Conservation (phyloP, 2,888 invertebrate genomes). For the Alentia gelatinosa region DNA sequence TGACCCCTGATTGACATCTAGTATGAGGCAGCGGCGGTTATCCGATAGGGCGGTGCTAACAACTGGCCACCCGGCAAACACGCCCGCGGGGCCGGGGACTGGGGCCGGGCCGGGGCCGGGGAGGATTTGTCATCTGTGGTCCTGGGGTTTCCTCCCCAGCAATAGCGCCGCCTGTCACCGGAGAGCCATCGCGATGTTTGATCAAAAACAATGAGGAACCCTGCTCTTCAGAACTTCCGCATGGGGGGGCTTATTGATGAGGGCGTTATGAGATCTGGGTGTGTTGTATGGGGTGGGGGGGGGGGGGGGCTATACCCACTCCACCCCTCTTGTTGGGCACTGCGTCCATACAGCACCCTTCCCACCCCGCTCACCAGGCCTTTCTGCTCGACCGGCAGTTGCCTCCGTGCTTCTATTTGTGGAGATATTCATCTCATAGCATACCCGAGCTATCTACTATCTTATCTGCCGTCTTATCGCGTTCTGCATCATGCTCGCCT, state of each 20-base stretch:
- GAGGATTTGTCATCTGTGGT: neutral
- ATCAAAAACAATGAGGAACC: neutral
- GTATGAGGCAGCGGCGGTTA: neutral
- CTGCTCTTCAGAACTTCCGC: neutral
- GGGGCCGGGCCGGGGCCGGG: neutral
- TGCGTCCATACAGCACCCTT: too few relatives aligned
- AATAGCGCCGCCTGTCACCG: neutral
- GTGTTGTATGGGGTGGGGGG: too few relatives aligned
- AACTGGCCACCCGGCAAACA: neutral
- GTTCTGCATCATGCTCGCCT: too few relatives aligned
- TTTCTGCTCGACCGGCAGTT: too few relatives aligned
- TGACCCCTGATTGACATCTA: neutral
- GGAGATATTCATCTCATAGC: too few relatives aligned
- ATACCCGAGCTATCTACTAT: too few relatives aligned
- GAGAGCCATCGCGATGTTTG: neutral
- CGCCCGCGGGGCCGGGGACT: neutral
- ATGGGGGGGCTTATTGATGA: neutral
- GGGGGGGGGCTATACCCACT: too few relatives aligned
- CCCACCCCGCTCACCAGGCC: too few relatives aligned
- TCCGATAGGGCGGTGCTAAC: neutral
- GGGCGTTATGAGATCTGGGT: constrained; percentile 3
- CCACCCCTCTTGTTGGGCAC: too few relatives aligned
- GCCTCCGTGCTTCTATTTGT: too few relatives aligned
- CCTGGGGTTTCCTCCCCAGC: neutral
- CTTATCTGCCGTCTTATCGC: too few relatives aligned